Evolutionary conservation across 2,797 vertebrate species (phyloP), one percentile per base, ranked within the genome.

Genomic region (Schizopygopsis pylzovi): DNA sequence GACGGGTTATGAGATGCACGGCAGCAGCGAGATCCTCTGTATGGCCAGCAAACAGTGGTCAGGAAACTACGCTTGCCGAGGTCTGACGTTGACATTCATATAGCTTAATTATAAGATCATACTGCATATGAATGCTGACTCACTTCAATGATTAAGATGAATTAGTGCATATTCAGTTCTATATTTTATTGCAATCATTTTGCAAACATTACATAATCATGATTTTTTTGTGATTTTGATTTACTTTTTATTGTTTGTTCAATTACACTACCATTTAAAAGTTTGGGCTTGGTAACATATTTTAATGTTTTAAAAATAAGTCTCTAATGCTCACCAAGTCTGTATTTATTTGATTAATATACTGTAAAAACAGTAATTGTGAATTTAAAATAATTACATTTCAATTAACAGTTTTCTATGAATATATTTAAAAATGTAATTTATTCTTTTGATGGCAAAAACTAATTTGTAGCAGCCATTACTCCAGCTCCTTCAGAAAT

Each of bases 11-110:
- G 98, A 99, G 85, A 91, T 96, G 59, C 95, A 95, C 25, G 96
- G 96, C 47, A 94, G 94, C 90, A 92, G 95, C 0, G 96, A 98
- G 92, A 95, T 99, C 13, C 94, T 98, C 82, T 99, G 98, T 87
- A 97, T 99, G 94, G 94, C 96, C 87, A 97, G 92, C 93, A 99
- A 97, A 90, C 96, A 96, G 90, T 99, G 98, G 98, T 99, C 98
- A 13, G 96, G 97, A 67, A 99, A 98, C 90, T 97, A 96, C 87
- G 94, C 96, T 85, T 99, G 98, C 93, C 94, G 97, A 93, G 97
- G 98, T 99, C 91, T 97, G 95, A 59, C 13, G n/a, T 25, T 12
- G 39, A 56, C 63, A 41, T 43, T 72, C 6, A 82, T 22, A 78
- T 59, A 12, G 28, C 18, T 45, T n/a, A 43, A 10, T 18, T 43